Conservation (phyloP, 2,113 vertebrate genomes). For the Urocynchramus pylzowi region DNA sequence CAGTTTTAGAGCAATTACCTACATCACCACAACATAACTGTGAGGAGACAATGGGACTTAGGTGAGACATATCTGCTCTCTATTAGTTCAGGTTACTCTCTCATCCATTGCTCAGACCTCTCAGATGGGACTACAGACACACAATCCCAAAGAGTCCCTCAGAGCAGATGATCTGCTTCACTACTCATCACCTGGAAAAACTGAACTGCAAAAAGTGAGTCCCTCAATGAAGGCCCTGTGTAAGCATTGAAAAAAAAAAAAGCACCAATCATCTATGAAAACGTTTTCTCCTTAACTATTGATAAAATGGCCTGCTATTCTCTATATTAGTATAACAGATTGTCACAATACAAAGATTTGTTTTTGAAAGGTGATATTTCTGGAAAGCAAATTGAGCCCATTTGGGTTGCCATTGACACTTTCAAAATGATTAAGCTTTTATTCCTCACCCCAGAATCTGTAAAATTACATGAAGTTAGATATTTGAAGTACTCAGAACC, state of each 20-base stretch:
- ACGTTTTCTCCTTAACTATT: neutral
- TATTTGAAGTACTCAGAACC: neutral
- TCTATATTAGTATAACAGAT: neutral
- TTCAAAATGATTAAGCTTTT: neutral
- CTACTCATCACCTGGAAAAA: neutral
- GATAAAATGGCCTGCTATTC: neutral
- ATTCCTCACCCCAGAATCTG: neutral
- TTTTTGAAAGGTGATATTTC: neutral
- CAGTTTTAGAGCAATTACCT: neutral
- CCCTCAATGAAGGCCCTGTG: neutral
- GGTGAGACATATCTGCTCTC: neutral
- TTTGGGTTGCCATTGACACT: neutral
- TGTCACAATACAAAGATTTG: neutral
- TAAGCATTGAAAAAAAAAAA: neutral
- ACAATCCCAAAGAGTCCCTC: neutral
- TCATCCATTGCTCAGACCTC: neutral
- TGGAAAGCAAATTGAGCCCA: neutral
- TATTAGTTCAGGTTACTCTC: neutral
- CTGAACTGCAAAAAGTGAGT: neutral
- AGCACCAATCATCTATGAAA: neutral
- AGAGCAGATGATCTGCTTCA: neutral
- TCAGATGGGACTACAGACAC: neutral
- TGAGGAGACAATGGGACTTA: neutral
- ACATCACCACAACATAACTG: neutral
- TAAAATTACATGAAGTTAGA: neutral